Conservation (phyloP, 2,888 invertebrate species). For the Creontiades dilutus region DNA sequence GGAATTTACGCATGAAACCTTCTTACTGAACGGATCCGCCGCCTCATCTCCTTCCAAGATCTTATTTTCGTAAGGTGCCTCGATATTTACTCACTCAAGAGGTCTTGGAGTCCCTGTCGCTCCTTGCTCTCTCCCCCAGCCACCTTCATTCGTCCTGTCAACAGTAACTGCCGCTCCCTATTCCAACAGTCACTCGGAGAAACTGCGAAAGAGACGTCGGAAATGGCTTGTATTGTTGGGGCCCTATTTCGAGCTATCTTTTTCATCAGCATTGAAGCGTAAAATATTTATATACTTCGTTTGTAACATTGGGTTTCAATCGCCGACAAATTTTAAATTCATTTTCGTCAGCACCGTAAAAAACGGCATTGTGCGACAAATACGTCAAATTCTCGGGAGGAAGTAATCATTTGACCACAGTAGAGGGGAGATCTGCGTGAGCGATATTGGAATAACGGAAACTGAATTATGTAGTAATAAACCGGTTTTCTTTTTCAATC, state of each 20-base stretch:
- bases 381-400: no score
- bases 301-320: no score
- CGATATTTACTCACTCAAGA: conserved; percentile 44
- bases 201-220: not conserved
- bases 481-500: no score
- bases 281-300: no score
- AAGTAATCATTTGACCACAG: no score
- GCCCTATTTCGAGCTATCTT: not conserved
- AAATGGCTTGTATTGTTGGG: not conserved
- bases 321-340: no score
- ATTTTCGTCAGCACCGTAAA: no score
- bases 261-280: not conserved
- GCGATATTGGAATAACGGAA: no score
- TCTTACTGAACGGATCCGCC: conserved; percentile 35
- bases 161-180: conserved; percentile 13
- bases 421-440: no score
- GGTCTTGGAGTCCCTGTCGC: not conserved
- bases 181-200: conserved; percentile 7
- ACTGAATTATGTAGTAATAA: no score
- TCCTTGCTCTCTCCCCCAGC: not conserved
- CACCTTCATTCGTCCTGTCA: conserved; percentile 4
- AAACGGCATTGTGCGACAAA: no score
- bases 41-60: conserved; percentile 11
- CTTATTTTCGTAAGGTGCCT: conserved; percentile 40
- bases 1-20: conserved; percentile 16